Evolutionary conservation across 1,140 invertebrate species (phyloP), one percentile per base, ranked within the genome.

Genomic region (Drosophila elegans): DNA sequence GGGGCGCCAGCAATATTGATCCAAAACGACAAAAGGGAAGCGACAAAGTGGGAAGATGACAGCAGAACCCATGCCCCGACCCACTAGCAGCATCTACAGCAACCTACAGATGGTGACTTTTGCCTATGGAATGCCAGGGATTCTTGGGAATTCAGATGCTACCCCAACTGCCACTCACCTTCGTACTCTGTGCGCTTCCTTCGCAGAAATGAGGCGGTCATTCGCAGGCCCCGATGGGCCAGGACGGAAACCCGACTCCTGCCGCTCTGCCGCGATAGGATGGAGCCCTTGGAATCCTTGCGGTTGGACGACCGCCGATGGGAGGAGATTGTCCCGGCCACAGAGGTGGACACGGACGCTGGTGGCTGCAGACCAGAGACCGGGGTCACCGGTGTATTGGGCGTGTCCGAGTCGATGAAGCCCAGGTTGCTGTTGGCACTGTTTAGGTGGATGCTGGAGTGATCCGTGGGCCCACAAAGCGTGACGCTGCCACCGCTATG

Each of bases 351-450:
- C 6, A 75, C 73, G 3, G 73, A 76, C 32, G 64, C 66, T 6
- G 63, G 71, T 9, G 63, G 77, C 56, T 74, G 78, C n/a, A 68
- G 55, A 7, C 72, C 69, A 7, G 80, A 84, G 3, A 62, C 46
- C 11, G 80, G 78, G 1, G 72, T 71, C 16, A 91, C 64, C 9
- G 89, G 88, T 39, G 89, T 88, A 39, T 88, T 89, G 9, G 89
- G 81, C 36, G 90, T 91, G 52, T 91, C 89, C 56, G 89, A 91
- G 77, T 91, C 89, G 38, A 91, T 91, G 62, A 91, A 91, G 29
- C 89, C 89, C 42, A 91, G 71, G 74, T 91, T 91, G 51, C 89
- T 91, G 42, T 91, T 91, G 61, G 89, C 89, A 91, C 89, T 91
- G 21, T 91, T 91, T 13, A 91, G 60, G 57, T 90, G 89, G 71